Evolutionary conservation across 1,140 invertebrate genomes (phyloP).

Genomic region (Sminthurinus signatus): DNA sequence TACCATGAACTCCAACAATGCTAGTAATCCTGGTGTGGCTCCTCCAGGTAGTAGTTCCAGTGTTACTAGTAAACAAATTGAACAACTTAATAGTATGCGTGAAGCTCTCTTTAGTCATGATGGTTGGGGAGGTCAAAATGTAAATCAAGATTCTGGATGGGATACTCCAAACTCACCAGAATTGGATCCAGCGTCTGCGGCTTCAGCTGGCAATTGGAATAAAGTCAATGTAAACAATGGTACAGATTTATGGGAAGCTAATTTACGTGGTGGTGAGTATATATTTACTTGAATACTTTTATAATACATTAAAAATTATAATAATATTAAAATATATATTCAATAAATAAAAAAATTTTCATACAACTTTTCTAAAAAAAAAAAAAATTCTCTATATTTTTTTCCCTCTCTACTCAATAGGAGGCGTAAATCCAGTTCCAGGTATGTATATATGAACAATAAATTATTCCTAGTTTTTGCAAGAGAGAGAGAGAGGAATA

Average conservation of each 20-base stretch:
- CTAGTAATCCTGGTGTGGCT: constrained; percentile 15
- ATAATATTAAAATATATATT: too few relatives aligned
- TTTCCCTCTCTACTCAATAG: too few relatives aligned
- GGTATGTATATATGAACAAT: too few relatives aligned
- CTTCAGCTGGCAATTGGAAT: constrained; percentile 58
- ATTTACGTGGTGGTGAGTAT: constrained; percentile 53
- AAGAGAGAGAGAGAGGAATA: too few relatives aligned
- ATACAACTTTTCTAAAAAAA: too few relatives aligned
- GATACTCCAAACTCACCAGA: constrained; percentile 83
- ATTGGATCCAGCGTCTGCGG: constrained; percentile 56
- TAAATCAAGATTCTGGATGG: constrained; percentile 90
- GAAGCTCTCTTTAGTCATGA: constrained; percentile 87
- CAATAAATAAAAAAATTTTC: too few relatives aligned
- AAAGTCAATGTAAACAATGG: constrained; percentile 81
- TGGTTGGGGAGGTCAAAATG: constrained; percentile 89
- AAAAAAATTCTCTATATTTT: too few relatives aligned
- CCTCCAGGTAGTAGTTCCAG: constrained; percentile 48
- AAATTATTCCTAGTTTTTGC: too few relatives aligned
- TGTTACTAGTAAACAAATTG: constrained; percentile 68
- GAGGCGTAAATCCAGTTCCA: constrained; percentile 45
- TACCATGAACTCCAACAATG: constrained; percentile 11
- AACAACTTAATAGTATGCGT: constrained; percentile 80
- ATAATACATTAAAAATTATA: too few relatives aligned
- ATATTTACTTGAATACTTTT: too few relatives aligned
- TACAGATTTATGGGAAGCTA: constrained; percentile 93